Conservation (phyloP, 2,797 vertebrate species). For the Tangara arthus region DNA sequence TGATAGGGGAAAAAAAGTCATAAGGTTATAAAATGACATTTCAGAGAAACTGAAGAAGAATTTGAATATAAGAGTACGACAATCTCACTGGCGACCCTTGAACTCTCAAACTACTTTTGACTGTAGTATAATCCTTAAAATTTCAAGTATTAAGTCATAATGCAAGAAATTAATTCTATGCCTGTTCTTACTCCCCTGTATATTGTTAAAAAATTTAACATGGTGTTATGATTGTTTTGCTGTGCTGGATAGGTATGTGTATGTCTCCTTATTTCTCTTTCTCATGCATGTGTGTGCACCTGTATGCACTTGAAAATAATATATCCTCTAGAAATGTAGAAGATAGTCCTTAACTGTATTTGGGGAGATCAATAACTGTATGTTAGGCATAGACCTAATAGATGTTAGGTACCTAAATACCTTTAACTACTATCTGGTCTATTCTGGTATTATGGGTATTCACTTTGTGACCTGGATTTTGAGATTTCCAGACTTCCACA, state of each 20-base stretch:
- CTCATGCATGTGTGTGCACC: accelerated
- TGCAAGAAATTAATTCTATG: not conserved
- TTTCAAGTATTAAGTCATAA: accelerated
- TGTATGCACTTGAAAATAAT: not conserved
- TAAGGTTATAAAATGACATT: not conserved
- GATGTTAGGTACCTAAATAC: not conserved
- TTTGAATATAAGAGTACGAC: not conserved
- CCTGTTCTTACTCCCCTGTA: not conserved
- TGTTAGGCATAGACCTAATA: not conserved
- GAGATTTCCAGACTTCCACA: not conserved
- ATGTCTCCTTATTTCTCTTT: not conserved
- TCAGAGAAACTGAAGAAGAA: not conserved
- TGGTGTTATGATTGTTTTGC: not conserved
- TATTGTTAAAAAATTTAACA: not conserved
- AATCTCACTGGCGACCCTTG: not conserved
- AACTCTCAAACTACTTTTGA: not conserved
- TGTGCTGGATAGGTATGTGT: not conserved
- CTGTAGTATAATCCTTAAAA: not conserved
- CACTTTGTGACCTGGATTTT: not conserved
- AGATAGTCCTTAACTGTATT: accelerated
- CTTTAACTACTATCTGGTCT: not conserved
- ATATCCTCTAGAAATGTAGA: not conserved
- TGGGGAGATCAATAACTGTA: not conserved
- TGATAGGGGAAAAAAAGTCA: not conserved
- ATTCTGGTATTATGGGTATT: not conserved